A percentile compares a stretch with the other conserved stretches of the same genome.
phyloP scores from a whole-genome alignment of 2,797 vertebrate species.

The Masticophis lateralis region DNA sequence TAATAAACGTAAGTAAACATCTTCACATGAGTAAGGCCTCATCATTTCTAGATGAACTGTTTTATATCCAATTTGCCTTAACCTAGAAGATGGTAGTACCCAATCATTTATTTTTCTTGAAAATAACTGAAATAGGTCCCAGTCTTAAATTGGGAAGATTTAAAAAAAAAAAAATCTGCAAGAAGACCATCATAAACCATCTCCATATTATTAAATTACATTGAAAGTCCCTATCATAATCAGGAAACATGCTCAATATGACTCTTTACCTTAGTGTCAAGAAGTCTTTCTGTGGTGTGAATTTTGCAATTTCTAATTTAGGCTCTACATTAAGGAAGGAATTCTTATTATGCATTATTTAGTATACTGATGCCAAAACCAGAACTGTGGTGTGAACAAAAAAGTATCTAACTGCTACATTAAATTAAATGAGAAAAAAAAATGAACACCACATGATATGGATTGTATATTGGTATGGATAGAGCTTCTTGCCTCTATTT shows the following conservation, averaged over 20 bases:
- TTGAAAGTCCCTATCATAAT: neutral
- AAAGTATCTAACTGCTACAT: neutral
- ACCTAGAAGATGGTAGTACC: neutral
- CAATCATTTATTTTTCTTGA: neutral
- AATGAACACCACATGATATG: neutral
- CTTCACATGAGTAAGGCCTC: neutral
- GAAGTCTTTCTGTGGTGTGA: neutral
- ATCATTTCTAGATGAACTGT: neutral
- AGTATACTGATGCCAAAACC: neutral
- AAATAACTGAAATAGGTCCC: neutral
- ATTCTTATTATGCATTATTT: neutral
- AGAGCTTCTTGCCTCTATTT: constrained; percentile 8
- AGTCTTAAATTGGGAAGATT: neutral
- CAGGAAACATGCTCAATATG: neutral
- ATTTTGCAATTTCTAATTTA: neutral
- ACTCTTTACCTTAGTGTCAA: neutral
- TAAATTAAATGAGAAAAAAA: neutral
- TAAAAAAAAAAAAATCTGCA: neutral
- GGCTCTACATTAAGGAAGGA: neutral
- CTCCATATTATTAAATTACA: neutral
- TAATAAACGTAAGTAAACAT: neutral
- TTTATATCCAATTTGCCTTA: neutral
- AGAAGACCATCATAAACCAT: neutral
- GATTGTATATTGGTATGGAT: neutral
- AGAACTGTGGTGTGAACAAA: neutral